Evolutionary conservation across 2,797 vertebrate species (phyloP).

Genomic region (Myripristis murdjan): DNA sequence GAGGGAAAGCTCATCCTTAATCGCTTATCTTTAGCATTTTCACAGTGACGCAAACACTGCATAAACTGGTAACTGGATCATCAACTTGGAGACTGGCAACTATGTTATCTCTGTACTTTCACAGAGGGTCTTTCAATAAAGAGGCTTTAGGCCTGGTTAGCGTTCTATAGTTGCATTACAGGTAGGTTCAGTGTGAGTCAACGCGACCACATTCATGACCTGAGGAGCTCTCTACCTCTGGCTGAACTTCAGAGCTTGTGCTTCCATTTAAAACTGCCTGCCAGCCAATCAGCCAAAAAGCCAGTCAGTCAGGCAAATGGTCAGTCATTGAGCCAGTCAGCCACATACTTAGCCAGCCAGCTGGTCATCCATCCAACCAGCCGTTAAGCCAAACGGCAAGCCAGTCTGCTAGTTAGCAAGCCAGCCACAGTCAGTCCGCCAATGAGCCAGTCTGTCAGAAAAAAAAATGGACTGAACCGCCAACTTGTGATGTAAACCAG

Average conservation of each 20-base stretch:
- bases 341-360: not conserved
- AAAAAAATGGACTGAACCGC: not conserved
- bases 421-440: constrained; percentile 54
- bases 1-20: constrained; percentile 64
- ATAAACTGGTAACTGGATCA: not conserved
- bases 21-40: constrained; percentile 53
- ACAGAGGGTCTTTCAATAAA: not conserved
- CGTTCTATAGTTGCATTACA: not conserved
- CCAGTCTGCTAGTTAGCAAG: too few species aligned
- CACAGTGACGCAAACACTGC: constrained; percentile 1
- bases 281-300: constrained; percentile 53
- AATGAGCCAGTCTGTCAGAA: constrained; percentile 30
- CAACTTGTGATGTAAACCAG: constrained; percentile 73
- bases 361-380: not conserved
- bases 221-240: constrained; percentile 61
- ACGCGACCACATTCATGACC: constrained; percentile 32
- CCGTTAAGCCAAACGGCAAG: too few species aligned
- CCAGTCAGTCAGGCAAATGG: constrained; percentile 43
- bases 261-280: constrained; percentile 65
- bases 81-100: not conserved
- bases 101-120: not conserved
- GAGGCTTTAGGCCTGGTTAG: too few species aligned
- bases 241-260: constrained; percentile 70
- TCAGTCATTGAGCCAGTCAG: constrained; percentile 40
- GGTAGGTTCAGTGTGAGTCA: constrained; percentile 16